phyloP scores from a whole-genome alignment of 2,797 vertebrate genomes.

The Saxicola maurus region DNA sequence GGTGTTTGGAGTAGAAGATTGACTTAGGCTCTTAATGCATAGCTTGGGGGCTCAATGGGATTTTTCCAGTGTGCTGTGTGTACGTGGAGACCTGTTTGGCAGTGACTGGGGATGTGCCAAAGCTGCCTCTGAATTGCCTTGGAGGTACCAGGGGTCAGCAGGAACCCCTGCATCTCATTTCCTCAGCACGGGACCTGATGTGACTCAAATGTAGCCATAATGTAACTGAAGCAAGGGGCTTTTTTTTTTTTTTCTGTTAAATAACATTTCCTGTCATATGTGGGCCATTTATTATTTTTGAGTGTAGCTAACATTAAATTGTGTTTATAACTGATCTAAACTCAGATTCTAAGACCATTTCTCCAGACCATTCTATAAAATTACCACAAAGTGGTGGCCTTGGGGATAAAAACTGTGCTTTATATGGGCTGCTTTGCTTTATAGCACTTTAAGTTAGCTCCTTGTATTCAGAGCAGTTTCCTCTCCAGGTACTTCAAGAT shows the following conservation, averaged over 20 bases:
- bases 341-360: not conserved
- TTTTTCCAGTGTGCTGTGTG: not conserved
- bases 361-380: not conserved
- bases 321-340: not conserved
- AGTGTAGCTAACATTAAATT: not conserved
- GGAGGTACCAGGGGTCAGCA: not conserved
- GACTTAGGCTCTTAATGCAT: not conserved
- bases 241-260: not conserved
- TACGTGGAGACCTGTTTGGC: accelerated
- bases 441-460: not conserved
- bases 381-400: not conserved
- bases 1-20: not conserved
- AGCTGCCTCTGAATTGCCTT: not conserved
- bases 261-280: not conserved
- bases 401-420: not conserved
- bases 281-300: not conserved
- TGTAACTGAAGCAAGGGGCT: not conserved
- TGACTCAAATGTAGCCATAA: not conserved
- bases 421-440: not conserved
- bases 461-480: not conserved
- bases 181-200: not conserved
- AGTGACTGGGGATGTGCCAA: accelerated
- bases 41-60: not conserved
- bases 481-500: not conserved
- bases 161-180: not conserved